These are phyloP conservation scores for Zaprionus ghesquierei DNA, from an alignment of 1,140 invertebrate species.

Conservation along the genomic window DNA sequence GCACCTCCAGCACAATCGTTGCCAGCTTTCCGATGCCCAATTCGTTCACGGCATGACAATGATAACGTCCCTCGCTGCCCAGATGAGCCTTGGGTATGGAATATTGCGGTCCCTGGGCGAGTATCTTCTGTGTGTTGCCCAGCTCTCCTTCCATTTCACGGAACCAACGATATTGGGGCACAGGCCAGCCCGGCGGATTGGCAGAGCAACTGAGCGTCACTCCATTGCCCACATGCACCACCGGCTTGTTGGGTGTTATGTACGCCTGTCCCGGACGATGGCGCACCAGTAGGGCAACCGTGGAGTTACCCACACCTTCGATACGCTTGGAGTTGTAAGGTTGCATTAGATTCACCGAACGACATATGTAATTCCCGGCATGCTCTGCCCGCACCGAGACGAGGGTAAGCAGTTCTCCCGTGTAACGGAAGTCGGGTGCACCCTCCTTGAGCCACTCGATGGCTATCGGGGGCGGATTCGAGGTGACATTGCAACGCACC, in stretches of 20 bases:
- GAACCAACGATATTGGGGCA: constrained; percentile 94
- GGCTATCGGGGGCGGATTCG: constrained; percentile 90
- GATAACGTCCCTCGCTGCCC: constrained; percentile 93
- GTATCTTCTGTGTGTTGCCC: constrained; percentile 85
- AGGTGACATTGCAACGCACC: constrained; percentile 93
- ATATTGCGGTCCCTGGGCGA: constrained; percentile 90
- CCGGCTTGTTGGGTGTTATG: constrained; percentile 91
- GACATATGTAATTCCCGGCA: constrained; percentile 93
- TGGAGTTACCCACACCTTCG: constrained; percentile 89
- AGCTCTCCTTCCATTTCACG: constrained; percentile 86
- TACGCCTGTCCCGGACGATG: constrained; percentile 93
- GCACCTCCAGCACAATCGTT: constrained; percentile 91
- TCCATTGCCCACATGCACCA: constrained; percentile 91
- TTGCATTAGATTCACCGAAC: constrained; percentile 91
- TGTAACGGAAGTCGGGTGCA: constrained; percentile 91
- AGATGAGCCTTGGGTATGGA: constrained; percentile 92
- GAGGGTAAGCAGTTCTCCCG: constrained; percentile 89
- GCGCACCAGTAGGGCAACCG: constrained; percentile 90
- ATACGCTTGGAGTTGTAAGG: constrained; percentile 86
- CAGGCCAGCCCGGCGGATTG: constrained; percentile 93
- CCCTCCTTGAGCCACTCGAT: constrained; percentile 94
- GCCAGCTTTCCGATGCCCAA: constrained; percentile 92
- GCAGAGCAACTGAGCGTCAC: constrained; percentile 94
- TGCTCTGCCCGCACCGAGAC: constrained; percentile 90
- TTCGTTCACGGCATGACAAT: constrained; percentile 95